Percentiles rank a stretch among this genome's conserved stretches.
These are phyloP conservation scores for Monodelphis domestica DNA, from an alignment of 2,797 vertebrate species.

Conservation along the genomic window DNA sequence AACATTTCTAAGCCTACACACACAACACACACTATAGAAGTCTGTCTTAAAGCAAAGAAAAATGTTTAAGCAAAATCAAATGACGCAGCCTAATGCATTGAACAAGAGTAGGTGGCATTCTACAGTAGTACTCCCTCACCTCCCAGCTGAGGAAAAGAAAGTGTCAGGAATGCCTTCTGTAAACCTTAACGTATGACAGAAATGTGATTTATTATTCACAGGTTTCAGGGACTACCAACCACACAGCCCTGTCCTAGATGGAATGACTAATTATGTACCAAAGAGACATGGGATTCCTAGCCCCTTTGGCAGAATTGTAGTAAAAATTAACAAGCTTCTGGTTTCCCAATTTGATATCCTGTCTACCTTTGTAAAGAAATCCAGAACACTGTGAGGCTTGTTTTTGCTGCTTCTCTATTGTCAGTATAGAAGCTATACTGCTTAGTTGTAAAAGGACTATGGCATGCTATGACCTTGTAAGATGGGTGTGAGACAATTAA, in stretches of 20 bases:
- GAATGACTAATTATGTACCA: not conserved
- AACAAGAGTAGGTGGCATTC: not conserved
- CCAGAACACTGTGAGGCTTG: not conserved
- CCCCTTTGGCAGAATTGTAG: not conserved
- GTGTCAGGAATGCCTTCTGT: not conserved
- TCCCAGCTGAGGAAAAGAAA: not conserved
- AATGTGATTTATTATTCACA: not conserved
- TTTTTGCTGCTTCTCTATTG: not conserved
- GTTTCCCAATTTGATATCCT: not conserved
- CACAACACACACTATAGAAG: not conserved
- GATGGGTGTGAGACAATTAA: not conserved
- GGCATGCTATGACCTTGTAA: not conserved
- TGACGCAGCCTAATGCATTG: not conserved
- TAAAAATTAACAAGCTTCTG: not conserved
- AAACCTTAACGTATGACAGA: not conserved
- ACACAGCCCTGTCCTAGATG: not conserved
- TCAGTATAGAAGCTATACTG: not conserved
- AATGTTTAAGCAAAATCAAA: not conserved
- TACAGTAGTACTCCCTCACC: not conserved
- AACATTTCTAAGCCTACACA: not conserved
- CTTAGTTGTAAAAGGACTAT: not conserved
- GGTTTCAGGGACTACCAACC: not conserved
- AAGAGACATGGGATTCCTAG: not conserved
- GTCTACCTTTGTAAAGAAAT: not conserved
- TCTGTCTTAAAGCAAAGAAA: not conserved